These are phyloP conservation scores for Melipona bicolor DNA, from an alignment of 2,888 invertebrate genomes.

Conservation along the genomic window DNA sequence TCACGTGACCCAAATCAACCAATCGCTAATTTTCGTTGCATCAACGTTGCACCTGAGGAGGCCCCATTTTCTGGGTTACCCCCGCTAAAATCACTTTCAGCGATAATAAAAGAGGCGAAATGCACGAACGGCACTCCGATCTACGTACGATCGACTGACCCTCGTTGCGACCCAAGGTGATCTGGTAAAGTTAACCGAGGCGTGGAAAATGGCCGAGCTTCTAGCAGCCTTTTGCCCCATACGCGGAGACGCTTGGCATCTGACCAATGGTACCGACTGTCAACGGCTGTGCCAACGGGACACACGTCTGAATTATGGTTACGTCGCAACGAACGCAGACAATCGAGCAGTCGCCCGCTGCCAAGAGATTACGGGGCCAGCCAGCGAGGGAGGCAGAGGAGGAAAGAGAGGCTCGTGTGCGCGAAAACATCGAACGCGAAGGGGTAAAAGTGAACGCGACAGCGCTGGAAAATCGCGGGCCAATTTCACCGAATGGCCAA, in stretches of 20 bases:
- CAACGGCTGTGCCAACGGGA: slow-evolving; percentile 76
- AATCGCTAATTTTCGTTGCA: too few species aligned
- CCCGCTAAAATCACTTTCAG: too few species aligned
- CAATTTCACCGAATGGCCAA: slow-evolving; percentile 13
- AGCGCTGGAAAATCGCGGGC: slow-evolving; percentile 5
- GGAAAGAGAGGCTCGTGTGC: neutral
- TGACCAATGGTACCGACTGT: slow-evolving; percentile 68
- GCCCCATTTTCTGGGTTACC: too few species aligned
- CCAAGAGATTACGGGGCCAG: slow-evolving; percentile 69
- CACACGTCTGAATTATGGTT: slow-evolving; percentile 79
- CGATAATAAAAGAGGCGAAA: neutral
- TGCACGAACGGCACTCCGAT: neutral
- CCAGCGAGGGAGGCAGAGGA: neutral
- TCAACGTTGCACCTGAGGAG: too few species aligned
- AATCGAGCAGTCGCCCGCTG: slow-evolving; percentile 59
- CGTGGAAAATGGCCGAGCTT: slow-evolving; percentile 56
- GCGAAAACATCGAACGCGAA: slow-evolving; percentile 42
- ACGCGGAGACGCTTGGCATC: slow-evolving; percentile 68
- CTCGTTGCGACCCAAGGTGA: slow-evolving; percentile 44
- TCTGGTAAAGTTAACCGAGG: slow-evolving; percentile 50
- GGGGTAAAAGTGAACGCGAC: slow-evolving; percentile 43
- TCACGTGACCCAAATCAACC: too few species aligned
- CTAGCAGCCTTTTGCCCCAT: slow-evolving; percentile 48
- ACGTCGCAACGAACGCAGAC: slow-evolving; percentile 70
- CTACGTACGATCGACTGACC: slow-evolving; percentile 13